Base-by-base conservation (phyloP, 1,140 invertebrate genomes). In the Diprion similis region DNA sequence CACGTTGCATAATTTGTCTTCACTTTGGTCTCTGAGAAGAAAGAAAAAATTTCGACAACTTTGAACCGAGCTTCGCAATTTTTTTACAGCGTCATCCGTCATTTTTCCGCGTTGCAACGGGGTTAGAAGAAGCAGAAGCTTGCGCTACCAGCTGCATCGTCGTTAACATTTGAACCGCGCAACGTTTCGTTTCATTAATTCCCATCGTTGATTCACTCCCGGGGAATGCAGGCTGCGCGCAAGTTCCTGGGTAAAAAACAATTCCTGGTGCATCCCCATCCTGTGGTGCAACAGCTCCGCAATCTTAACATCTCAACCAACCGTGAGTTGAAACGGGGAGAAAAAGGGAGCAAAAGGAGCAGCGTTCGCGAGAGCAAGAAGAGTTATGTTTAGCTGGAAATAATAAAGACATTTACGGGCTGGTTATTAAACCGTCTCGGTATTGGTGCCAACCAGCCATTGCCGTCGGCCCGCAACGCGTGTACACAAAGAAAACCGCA, bases 371-470 rank as follows among this genome's bases (percentile, higher is more conserved):
- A 37, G 24, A 59, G 51, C 51, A 59, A 59, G 51, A 59, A 59
- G 51, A 59, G 51, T 59, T 59, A 59, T 59, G 51, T 59, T 59
- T 59, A 59, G 51, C 51, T 59, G 51, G 51, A 59, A 59, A 59
- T 59, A 59, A 59, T 59, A 59, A 59, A 59, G 51, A 59, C 51
- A 59, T 59, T 59, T 59, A 59, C 51, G 51, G 51, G 11, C 51
- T 59, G 51, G 51, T 59, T 59, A 59, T 59, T 59, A 59, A 59
- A 8, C 51, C 51, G 51, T 59, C 11, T 59, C n/a, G 11, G 51
- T 59, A 17, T 59, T 59, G n/a, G 51, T 37, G n/a, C 11, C 51
- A 59, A 17, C 24, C 24, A 37, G 24, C 24, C 24, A 37, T 37
- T 37, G 24, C 24, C 51, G 24, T 9, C 51, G n/a, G 9, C 9